Evolutionary conservation across 2,888 invertebrate genomes (phyloP).

Genomic region (Mactromeris polynyma): DNA sequence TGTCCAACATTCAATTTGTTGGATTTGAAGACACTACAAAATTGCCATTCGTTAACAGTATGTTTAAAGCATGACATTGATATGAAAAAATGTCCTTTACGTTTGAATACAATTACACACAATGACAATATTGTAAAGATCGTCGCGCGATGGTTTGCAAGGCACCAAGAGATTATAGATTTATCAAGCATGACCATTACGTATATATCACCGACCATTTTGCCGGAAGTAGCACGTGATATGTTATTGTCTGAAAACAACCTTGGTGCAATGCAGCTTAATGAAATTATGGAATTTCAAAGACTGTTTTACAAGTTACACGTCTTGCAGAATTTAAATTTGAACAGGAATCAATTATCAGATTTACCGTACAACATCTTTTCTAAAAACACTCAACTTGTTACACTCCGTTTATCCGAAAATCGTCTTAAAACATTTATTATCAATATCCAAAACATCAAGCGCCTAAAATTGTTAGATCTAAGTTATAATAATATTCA

Average conservation of each 20-base stretch:
- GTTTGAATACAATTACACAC: neutral
- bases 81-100: neutral
- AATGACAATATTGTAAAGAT: neutral
- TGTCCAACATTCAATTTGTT: neutral
- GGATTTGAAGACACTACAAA: neutral
- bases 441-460: neutral
- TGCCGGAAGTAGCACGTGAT: neutral
- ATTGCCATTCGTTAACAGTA: neutral
- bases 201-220: neutral
- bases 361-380: slow-evolving; percentile 1
- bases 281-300: neutral
- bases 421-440: neutral
- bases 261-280: slow-evolving; percentile 24
- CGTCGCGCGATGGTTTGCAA: neutral
- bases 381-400: neutral
- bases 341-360: slow-evolving; percentile 1
- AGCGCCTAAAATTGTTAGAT: neutral
- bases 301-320: neutral
- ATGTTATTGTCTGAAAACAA: slow-evolving; percentile 12
- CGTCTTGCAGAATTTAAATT: neutral
- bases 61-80: neutral
- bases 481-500: neutral
- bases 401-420: neutral
- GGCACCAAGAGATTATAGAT: neutral
- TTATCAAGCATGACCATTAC: neutral